Evolutionary conservation across 2,113 vertebrate species (phyloP), one percentile per base, ranked within the genome.

Genomic region (Hyaena hyaena): DNA sequence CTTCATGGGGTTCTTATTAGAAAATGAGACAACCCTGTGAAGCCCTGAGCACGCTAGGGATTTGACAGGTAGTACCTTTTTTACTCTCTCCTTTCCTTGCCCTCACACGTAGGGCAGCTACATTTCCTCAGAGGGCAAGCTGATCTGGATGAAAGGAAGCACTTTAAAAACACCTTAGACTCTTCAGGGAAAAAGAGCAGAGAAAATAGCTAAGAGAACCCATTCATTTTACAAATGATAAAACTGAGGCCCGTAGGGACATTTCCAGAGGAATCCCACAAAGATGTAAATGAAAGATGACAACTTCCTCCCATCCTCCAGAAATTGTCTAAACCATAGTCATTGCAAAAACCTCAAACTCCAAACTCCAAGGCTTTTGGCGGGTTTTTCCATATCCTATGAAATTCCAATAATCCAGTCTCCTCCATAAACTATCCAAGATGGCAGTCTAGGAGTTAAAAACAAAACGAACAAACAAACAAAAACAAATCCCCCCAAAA

Each of bases 391-490:
- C 35, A 74, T 4, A 17, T 68, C 15, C 43, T 7, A 0, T 65
- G 26, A 86, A 90, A 81, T 92, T 35, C 35, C 21, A 24, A 80
- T 85, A 88, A 71, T n/a, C 11, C 23, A 33, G 31, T 31, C 63
- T 92, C 76, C 68, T 69, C 35, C 1, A 58, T 90, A 39, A 55
- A 58, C 39, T 66, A 26, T 74, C 28, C 85, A 69, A 90, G 76
- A 7, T 26, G 17, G 10, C 77, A 9, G 87, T 93, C 53, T 12
- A 65, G 15, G 90, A 96, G 95, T 98, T 98, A 95, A 95, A 87
- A 93, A 11, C 4, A 97, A 55, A 23, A 58, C 80, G 58, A 53
- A 1, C 14, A 55, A 48, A 55, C 53, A 55, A 55, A 55, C 15
- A 55, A 61, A 61, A 61, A 43, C 10, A 50, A 14, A 50, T 2